Base-by-base conservation (phyloP, 2,797 vertebrate species). In the Cossypha polioptera region DNA sequence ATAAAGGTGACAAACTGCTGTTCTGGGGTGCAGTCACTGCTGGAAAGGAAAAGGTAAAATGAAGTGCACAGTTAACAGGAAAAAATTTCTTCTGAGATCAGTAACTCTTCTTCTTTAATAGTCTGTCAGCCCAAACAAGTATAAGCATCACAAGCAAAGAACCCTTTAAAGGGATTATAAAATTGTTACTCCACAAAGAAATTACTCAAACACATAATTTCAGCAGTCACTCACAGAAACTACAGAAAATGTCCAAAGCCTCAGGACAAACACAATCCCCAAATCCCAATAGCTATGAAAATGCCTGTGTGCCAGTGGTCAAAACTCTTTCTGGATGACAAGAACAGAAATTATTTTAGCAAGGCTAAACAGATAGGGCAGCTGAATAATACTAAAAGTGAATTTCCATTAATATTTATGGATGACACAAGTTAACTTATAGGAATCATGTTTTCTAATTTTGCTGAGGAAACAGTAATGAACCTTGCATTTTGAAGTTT, bases 21-120 rank as follows among this genome's bases (percentile, higher is more conserved):
- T 10, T 94, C 51, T 26, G 69, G 66, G 31, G 29, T 66, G 26
- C 42, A 48, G 72, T 79, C 33, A 15, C 71, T 69, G 51, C 59
- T 76, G 67, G 40, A 90, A 55, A 89, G 33, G 51, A 55, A 93
- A 89, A 82, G 55, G 74, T 86, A 94, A 84, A 89, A 94, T 66
- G 55, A 82, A 92, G 36, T 76, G 40, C 77, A 73, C 33, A 75
- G 91, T 85, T 84, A 92, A 73, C 7, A 19, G 59, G 63, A 78
- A 85, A 82, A 85, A 79, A 75, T 19, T 62, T 79, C 88, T 82
- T 95, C 57, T 63, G 51, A 94, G 89, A 73, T 94, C 83, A 48
- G 67, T 95, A 91, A 91, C 53, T 88, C 69, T 81, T 83, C 73
- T 78, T 75, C 86, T 76, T 76, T 93, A 92, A 79, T 45, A 85